phyloP scores from a whole-genome alignment of 2,888 invertebrate species.

The Eumacrocentrus americanus region DNA sequence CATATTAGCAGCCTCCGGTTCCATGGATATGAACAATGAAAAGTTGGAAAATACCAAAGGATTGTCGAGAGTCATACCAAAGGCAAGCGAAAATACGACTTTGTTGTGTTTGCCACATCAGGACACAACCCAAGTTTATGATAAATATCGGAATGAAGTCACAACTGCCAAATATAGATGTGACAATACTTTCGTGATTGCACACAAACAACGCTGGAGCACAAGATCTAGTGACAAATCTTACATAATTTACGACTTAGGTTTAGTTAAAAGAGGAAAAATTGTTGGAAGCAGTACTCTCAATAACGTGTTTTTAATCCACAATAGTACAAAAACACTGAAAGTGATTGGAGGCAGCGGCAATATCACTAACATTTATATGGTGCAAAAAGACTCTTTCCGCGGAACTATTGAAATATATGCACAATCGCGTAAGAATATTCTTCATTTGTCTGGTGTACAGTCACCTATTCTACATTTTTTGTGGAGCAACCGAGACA shows the following conservation, averaged over 20 bases:
- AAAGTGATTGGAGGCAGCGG: background rate
- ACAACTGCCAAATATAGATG: background rate
- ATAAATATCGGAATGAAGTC: background rate
- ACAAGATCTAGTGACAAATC: background rate
- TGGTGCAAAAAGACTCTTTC: background rate
- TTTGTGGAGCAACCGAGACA: background rate
- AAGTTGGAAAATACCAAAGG: background rate
- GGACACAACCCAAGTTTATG: background rate
- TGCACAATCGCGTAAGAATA: background rate
- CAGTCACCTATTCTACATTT: background rate
- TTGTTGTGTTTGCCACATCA: background rate
- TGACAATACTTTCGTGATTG: background rate
- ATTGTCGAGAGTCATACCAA: background rate
- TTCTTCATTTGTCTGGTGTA: background rate
- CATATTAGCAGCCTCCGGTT: background rate
- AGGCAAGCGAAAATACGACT: background rate
- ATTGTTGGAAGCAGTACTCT: background rate
- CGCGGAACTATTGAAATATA: background rate
- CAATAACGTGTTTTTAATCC: background rate
- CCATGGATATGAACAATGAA: background rate
- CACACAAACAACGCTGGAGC: background rate
- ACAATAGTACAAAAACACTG: background rate
- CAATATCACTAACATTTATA: background rate
- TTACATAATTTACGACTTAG: background rate
- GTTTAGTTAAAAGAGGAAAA: too few relatives aligned